phyloP scores from a whole-genome alignment of 30 jellyfish, hydroid and myxozoan species.

The Turritopsis rubra region DNA sequence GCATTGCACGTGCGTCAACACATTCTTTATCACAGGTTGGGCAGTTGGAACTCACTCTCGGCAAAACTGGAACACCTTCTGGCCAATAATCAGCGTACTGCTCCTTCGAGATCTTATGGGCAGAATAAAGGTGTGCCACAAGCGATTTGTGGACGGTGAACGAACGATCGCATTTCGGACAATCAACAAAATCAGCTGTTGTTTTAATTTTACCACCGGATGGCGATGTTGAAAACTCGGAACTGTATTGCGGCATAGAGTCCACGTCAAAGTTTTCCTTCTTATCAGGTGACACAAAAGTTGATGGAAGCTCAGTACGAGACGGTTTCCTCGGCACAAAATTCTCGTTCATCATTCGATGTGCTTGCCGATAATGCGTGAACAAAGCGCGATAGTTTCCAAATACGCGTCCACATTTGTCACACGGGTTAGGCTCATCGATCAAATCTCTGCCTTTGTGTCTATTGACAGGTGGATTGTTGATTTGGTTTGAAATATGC shows the following conservation, averaged over 20 bases:
- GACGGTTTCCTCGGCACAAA: conserved; percentile 40
- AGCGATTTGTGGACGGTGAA: conserved; percentile 46
- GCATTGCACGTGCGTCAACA: conserved; percentile 40
- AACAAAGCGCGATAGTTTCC: conserved; percentile 22
- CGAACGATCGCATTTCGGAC: conserved; percentile 82
- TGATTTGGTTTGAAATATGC: not conserved
- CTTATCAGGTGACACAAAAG: conserved; percentile 1
- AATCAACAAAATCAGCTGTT: conserved; percentile 28
- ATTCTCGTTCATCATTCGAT: conserved; percentile 6
- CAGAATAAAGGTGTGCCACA: conserved; percentile 66
- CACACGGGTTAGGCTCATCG: conserved; percentile 25
- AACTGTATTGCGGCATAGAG: not conserved
- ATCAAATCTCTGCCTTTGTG: conserved; percentile 18
- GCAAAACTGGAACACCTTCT: conserved; percentile 22
- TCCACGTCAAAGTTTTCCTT: not conserved
- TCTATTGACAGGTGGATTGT: not conserved
- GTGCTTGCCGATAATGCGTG: conserved; percentile 30
- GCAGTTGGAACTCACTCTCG: conserved; percentile 38
- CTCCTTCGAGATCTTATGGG: conserved; percentile 43
- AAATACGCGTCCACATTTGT: conserved; percentile 26
- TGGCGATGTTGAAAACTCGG: not conserved
- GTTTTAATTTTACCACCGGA: conserved; percentile 12
- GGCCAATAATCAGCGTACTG: conserved; percentile 32
- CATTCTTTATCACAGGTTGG: conserved; percentile 53
- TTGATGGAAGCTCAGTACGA: conserved; percentile 46